Evolutionary conservation across 2,888 invertebrate genomes (phyloP).

Genomic region (Acanthosepion pharaonis): DNA sequence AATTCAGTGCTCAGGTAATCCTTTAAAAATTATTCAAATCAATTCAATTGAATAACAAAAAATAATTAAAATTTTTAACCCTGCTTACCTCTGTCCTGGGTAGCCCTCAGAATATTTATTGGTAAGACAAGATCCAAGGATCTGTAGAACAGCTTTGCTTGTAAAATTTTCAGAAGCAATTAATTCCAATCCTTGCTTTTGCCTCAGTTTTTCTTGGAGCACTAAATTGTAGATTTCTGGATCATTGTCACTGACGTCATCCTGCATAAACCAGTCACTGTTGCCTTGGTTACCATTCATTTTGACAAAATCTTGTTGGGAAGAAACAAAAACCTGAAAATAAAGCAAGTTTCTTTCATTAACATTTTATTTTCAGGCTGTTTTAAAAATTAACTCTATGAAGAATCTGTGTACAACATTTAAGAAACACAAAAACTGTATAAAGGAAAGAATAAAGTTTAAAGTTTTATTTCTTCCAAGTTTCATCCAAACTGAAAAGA

Average conservation of each 20-base stretch:
- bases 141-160: conserved; percentile 76
- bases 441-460: too few species aligned
- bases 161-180: conserved; percentile 88
- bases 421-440: too few species aligned
- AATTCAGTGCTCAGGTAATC: too few species aligned
- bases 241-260: conserved; percentile 79
- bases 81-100: conserved; percentile 76
- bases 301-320: neutral
- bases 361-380: neutral
- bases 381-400: too few species aligned
- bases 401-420: too few species aligned
- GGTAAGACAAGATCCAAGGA: conserved; percentile 77
- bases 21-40: too few species aligned
- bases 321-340: neutral
- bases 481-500: too few species aligned
- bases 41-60: too few species aligned
- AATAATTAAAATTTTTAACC: too few species aligned
- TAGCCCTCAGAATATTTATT: conserved; percentile 80
- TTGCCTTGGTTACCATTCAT: conserved; percentile 49
- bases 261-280: conserved; percentile 61
- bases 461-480: too few species aligned
- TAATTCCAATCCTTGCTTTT: conserved; percentile 90
- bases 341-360: neutral
- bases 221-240: conserved; percentile 89
- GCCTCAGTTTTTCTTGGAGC: conserved; percentile 87